Conservation (phyloP, 2,888 invertebrate species). For the Pyrocoelia pectoralis region DNA sequence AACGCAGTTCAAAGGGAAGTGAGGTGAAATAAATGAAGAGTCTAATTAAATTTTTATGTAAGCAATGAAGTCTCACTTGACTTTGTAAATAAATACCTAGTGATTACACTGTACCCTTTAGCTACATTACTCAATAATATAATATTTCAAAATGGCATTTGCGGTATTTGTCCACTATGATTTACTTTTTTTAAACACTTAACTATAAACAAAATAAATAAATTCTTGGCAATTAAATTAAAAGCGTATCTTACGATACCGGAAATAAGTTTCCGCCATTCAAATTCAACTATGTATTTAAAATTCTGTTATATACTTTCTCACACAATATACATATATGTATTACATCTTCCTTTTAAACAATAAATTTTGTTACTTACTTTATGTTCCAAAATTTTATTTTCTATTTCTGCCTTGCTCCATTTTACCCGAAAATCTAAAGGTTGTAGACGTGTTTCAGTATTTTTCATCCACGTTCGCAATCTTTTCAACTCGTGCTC, state of each 20-base stretch:
- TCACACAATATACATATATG: neutral
- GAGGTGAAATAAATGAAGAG: neutral
- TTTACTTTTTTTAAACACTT: neutral
- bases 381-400: constrained; percentile 83
- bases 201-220: neutral
- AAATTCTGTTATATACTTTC: neutral
- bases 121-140: constrained; percentile 1
- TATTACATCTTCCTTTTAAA: neutral
- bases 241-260: neutral
- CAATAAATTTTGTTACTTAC: constrained; percentile 65
- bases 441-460: constrained; percentile 82
- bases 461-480: constrained; percentile 85
- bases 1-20: too few species aligned
- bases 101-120: neutral
- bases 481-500: constrained; percentile 80
- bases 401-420: constrained; percentile 76
- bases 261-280: constrained; percentile 11
- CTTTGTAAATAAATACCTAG: constrained; percentile 2
- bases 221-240: constrained; percentile 1
- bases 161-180: neutral
- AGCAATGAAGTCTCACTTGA: neutral
- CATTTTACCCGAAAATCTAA: constrained; percentile 75
- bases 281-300: constrained; percentile 2
- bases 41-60: constrained; percentile 3
- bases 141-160: constrained; percentile 1